phyloP scores from a whole-genome alignment of 2,113 vertebrate genomes.

The Nannospalax galili region DNA sequence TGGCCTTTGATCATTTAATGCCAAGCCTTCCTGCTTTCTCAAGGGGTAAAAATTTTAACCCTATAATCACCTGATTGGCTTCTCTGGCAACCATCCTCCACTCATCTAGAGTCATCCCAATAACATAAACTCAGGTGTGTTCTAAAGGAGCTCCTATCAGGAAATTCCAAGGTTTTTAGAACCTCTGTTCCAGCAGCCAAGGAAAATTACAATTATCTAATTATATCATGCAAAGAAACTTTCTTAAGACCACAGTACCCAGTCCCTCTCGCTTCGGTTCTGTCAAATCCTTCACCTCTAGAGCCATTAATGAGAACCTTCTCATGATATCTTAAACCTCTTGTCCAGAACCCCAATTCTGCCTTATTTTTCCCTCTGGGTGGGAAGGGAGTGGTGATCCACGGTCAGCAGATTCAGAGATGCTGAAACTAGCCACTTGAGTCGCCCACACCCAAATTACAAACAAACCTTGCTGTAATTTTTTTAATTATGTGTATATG shows the following conservation, averaged over 20 bases:
- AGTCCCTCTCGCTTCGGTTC: background rate
- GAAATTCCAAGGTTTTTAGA: background rate
- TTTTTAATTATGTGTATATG: no score
- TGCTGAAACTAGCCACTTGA: background rate
- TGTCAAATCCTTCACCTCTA: background rate
- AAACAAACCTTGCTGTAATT: background rate
- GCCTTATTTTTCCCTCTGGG: no score
- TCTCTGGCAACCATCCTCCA: background rate
- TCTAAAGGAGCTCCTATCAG: background rate
- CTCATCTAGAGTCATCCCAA: background rate
- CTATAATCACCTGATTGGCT: background rate
- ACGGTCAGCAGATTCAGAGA: background rate
- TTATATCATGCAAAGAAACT: background rate
- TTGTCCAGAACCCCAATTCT: background rate
- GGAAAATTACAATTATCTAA: background rate
- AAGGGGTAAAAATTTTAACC: background rate
- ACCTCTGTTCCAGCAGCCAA: no score
- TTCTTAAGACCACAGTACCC: background rate
- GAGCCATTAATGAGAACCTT: background rate
- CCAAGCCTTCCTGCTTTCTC: background rate
- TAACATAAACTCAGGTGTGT: background rate
- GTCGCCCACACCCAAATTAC: background rate
- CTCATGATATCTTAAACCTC: background rate
- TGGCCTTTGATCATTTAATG: background rate
- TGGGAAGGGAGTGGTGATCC: background rate